Base-by-base conservation (phyloP, 2,888 invertebrate genomes). In the Volucella zonaria region DNA sequence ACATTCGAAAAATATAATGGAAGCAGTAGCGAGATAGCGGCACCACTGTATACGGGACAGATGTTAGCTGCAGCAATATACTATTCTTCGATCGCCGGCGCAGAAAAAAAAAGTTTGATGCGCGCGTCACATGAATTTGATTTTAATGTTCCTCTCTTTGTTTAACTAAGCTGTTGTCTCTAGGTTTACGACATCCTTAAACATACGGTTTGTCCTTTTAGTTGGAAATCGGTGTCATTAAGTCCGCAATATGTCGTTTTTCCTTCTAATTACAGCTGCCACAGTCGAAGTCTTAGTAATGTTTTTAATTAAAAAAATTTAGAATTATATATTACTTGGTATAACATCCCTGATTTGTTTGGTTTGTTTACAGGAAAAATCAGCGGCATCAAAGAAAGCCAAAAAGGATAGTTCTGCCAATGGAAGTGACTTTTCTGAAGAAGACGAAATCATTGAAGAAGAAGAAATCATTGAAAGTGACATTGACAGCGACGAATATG, bases 381-480 rank as follows among this genome's bases (percentile, higher is more conserved):
- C 89, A 87, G 88, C 90, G 88, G 91, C 92, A 88, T 88, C 90
- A 89, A 92, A 92, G 89, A 92, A 92, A 89, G 89, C 91, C 82
- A 92, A 92, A 89, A 92, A 92, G 89, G 91, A 88, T 74, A 88
- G 85, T 82, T 87, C 88, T 71, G 88, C 83, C 47, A 83, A 83
- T 14, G 83, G 74, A 18, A 79, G 88, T 58, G 87, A 87, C 42
- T 87, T 49, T 31, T 82, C 82, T 3, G 91, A 91, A 40, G 91
- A 91, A 59, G 91, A 91, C 51, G 90, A 91, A 87, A 88, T 89
- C 75, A 89, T 89, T 77, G 91, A 90, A 76, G 91, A 90, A 49
- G 83, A 85, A 18, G 76, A 79, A 12, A 49, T 85, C 18, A 51
- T 81, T 64, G 80, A 80, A 58, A 91, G 91, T 89, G 92, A 92